Evolutionary conservation across 2,888 invertebrate genomes (phyloP).

Genomic region (Nipponacmea schrenckii): DNA sequence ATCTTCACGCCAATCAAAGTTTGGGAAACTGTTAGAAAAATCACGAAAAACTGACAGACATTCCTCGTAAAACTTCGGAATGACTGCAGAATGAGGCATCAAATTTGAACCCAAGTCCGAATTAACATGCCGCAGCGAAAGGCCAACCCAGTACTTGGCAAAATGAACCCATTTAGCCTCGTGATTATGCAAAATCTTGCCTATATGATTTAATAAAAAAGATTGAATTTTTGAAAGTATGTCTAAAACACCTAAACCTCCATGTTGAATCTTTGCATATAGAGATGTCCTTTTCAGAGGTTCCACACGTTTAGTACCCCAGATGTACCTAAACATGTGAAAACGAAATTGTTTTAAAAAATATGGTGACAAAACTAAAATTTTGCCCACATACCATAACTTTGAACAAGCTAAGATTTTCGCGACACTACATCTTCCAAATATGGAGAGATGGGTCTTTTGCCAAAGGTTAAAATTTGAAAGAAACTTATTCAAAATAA

Average conservation of each 20-base stretch:
- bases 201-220: conserved; percentile 20
- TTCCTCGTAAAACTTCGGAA: too few relatives aligned
- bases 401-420: too few relatives aligned
- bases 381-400: too few relatives aligned
- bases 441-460: background rate
- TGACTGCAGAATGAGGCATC: conserved; percentile 27
- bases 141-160: conserved; percentile 25
- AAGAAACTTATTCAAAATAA: too few relatives aligned
- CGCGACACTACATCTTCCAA: conserved; percentile 2
- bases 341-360: too few relatives aligned
- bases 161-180: conserved; percentile 23
- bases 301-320: background rate
- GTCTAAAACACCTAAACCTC: conserved; percentile 24
- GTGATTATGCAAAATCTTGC: conserved; percentile 18
- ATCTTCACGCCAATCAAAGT: background rate
- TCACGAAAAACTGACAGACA: conserved; percentile 12
- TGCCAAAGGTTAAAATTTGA: too few relatives aligned
- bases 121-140: conserved; percentile 15
- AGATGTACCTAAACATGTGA: conserved; percentile 2
- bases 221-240: conserved; percentile 20
- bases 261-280: conserved; percentile 20
- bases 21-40: background rate
- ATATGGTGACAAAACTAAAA: too few relatives aligned
- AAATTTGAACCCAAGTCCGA: too few relatives aligned
- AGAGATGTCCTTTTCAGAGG: conserved; percentile 12